Percentiles rank a stretch among this genome's conserved stretches.
These are phyloP conservation scores for Cyaniris semiargus DNA, from an alignment of 2,888 invertebrate species.

Conservation along the genomic window DNA sequence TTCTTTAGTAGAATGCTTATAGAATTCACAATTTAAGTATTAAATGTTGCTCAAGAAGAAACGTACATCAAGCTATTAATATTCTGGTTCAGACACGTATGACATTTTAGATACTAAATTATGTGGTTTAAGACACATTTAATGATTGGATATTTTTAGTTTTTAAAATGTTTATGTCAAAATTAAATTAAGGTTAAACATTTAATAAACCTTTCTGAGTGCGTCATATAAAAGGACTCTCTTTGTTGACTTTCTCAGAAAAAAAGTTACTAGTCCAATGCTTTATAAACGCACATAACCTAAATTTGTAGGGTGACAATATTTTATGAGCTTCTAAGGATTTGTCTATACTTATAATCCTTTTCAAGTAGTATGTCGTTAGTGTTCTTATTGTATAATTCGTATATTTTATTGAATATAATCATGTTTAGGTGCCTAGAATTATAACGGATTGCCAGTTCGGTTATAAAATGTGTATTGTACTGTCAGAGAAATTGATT, in stretches of 20 bases:
- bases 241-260: no score
- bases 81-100: no score
- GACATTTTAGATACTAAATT: no score
- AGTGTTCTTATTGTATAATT: not conserved
- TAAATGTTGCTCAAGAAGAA: not conserved
- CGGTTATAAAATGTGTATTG: not conserved
- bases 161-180: no score
- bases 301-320: constrained; percentile 22
- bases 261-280: no score
- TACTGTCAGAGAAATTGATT: not conserved
- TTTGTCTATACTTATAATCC: constrained; percentile 1
- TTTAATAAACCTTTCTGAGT: no score
- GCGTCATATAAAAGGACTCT: no score
- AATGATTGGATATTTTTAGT: no score
- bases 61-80: not conserved
- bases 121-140: no score
- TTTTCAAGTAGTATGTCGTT: not conserved
- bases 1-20: not conserved
- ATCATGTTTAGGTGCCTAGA: not conserved
- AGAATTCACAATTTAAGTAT: not conserved
- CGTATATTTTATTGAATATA: not conserved
- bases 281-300: not conserved
- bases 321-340: constrained; percentile 9
- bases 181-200: no score
- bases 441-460: constrained; percentile 1